These are phyloP conservation scores for Toxotes lorentzi DNA, from an alignment of 2,797 vertebrate species.

Conservation along the genomic window DNA sequence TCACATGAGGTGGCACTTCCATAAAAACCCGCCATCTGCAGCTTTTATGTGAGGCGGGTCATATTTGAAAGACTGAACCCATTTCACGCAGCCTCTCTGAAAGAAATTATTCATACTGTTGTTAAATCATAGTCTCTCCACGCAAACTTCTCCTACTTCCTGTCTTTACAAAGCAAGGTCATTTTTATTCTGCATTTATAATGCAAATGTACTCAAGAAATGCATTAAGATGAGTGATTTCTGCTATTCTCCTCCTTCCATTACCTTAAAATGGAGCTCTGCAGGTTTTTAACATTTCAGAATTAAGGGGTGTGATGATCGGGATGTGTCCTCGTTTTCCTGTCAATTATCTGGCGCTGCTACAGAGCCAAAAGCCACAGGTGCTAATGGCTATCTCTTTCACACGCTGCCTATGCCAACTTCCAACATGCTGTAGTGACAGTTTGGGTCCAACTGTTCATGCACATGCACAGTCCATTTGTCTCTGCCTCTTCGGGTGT, in stretches of 20 bases:
- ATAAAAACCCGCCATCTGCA: slow-evolving; percentile 7
- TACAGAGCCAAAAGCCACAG: slow-evolving; percentile 69
- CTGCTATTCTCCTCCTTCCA: slow-evolving; percentile 66
- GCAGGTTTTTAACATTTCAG: slow-evolving; percentile 60
- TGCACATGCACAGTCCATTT: slow-evolving; percentile 74
- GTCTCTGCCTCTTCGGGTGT: slow-evolving; percentile 59
- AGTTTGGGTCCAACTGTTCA: slow-evolving; percentile 72
- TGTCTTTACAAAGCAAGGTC: slow-evolving; percentile 62
- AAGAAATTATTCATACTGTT: slow-evolving; percentile 71
- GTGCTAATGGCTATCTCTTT: slow-evolving; percentile 73
- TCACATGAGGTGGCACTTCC: slow-evolving; percentile 32
- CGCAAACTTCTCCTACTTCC: slow-evolving; percentile 43
- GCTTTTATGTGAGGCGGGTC: slow-evolving; percentile 2
- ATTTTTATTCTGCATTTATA: slow-evolving; percentile 80
- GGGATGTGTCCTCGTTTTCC: slow-evolving; percentile 54
- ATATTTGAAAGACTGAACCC: slow-evolving; percentile 27
- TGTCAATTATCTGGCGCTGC: slow-evolving; percentile 67
- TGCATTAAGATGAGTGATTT: slow-evolving; percentile 82
- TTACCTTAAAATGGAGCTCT: slow-evolving; percentile 70
- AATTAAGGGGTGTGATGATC: slow-evolving; percentile 58
- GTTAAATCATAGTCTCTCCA: slow-evolving; percentile 51
- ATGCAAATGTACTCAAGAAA: slow-evolving; percentile 82
- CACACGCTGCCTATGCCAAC: slow-evolving; percentile 58
- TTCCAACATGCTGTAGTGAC: slow-evolving; percentile 57
- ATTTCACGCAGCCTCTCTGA: slow-evolving; percentile 36